Conservation (phyloP, 1,140 invertebrate genomes). For the Ladona fulva region DNA sequence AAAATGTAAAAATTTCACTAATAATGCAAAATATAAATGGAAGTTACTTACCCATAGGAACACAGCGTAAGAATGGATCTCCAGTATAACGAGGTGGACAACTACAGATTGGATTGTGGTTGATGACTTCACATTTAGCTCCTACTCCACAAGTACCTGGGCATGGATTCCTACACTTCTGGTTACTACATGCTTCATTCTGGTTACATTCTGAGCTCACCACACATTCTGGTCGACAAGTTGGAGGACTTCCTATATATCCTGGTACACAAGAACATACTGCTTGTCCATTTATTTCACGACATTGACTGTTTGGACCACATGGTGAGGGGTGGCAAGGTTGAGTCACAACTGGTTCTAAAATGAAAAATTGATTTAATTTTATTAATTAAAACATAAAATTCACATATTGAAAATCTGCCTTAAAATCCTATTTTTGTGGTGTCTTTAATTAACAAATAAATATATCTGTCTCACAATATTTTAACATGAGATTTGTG, state of each 20-base stretch:
- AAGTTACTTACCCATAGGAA: slow-evolving; percentile 21
- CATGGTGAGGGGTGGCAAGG: slow-evolving; percentile 62
- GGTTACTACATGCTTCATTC: slow-evolving; percentile 48
- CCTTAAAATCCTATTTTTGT: background rate
- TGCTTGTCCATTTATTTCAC: slow-evolving; percentile 45
- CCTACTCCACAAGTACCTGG: slow-evolving; percentile 49
- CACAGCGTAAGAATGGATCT: slow-evolving; percentile 32
- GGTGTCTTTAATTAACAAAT: background rate
- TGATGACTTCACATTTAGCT: slow-evolving; percentile 42
- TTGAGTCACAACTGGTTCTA: slow-evolving; percentile 34
- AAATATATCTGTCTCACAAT: too few species aligned
- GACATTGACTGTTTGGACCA: slow-evolving; percentile 57
- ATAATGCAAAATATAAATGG: background rate
- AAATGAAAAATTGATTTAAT: background rate
- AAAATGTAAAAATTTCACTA: background rate
- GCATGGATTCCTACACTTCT: slow-evolving; percentile 53
- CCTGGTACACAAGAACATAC: slow-evolving; percentile 52
- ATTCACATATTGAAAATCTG: too few species aligned
- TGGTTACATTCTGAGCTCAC: slow-evolving; percentile 49
- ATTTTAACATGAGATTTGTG: too few species aligned
- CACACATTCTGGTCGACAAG: slow-evolving; percentile 53
- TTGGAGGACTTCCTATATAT: slow-evolving; percentile 50
- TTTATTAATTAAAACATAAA: background rate
- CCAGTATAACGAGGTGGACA: slow-evolving; percentile 34
- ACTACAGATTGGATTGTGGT: slow-evolving; percentile 50